Base-by-base conservation (phyloP, 2,797 vertebrate species). In the Urophycis tenuis region DNA sequence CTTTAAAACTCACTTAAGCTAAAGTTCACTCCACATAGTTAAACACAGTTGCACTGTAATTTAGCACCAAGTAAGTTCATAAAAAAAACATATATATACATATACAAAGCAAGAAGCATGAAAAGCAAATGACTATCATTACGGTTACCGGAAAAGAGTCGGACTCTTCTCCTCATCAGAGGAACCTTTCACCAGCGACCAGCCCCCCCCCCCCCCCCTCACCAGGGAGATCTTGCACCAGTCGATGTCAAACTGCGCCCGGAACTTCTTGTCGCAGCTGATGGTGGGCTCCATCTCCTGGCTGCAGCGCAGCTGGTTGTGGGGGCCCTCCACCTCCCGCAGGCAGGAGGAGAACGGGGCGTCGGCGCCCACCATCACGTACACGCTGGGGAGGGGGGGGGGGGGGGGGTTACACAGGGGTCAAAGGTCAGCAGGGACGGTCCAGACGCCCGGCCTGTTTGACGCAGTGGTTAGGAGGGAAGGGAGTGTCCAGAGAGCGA, bases 201-300 rank as follows among this genome's bases (percentile, higher is more conserved):
- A n/a, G n/a, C n/a, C n/a, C n/a, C n/a, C n/a, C n/a, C n/a, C n/a
- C n/a, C n/a, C n/a, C n/a, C n/a, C n/a, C n/a, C n/a, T n/a, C 89
- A 99, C 98, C 97, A 99, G 88, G 71, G 96, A 97, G 81, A 99
- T 97, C 89, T 99, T 99, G 91, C 98, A 99, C 97, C 98, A 99
- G 88, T 99, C 98, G 72, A 99, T 98, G 86, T 96, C 87, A 90
- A 99, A 99, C 29, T 98, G 96, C 85, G 94, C 93, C 83, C 96
- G 91, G 82, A 99, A 99, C 88, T 99, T 99, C 92, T 98, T 99
- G 91, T 99, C 97, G 32, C 97, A 99, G 78, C 95, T 99, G 93
- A 99, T 98, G 82, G 91, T 88, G 0, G 97, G 98, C 76, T 99
- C 96, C 97, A 99, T 99, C 91, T 99, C 97, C 91, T 99, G 98